phyloP scores from a whole-genome alignment of 1,140 invertebrate species.

The Leptonema lineaticorne region DNA sequence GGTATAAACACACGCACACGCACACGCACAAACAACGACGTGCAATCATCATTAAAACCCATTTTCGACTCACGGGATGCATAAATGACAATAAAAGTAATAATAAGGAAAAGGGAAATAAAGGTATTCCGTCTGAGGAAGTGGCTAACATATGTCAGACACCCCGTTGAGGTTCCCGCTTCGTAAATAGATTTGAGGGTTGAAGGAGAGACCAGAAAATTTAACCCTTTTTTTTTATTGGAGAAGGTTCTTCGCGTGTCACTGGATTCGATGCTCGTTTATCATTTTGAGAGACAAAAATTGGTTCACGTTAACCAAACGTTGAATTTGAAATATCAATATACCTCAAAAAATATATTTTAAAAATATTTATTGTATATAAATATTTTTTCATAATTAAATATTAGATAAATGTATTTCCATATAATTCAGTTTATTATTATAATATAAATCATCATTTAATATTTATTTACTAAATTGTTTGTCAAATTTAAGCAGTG shows the following conservation, averaged over 20 bases:
- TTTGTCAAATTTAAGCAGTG: too few species aligned
- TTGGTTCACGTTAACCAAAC: slow-evolving; percentile 9
- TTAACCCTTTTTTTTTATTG: slow-evolving; percentile 31
- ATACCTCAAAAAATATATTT: too few species aligned
- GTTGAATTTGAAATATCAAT: too few species aligned
- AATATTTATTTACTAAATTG: too few species aligned
- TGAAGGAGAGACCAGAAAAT: slow-evolving; percentile 14
- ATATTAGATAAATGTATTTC: too few species aligned
- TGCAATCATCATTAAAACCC: slow-evolving; percentile 30
- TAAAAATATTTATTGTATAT: too few species aligned
- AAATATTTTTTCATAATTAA: too few species aligned
- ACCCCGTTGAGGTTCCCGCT: neutral
- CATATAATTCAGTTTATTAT: too few species aligned
- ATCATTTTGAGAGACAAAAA: slow-evolving; percentile 16
- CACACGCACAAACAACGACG: too few species aligned
- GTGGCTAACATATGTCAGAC: slow-evolving; percentile 23
- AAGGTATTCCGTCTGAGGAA: slow-evolving; percentile 4
- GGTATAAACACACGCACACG: slow-evolving; percentile 8
- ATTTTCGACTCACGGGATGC: neutral
- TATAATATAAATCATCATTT: too few species aligned
- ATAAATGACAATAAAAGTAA: neutral
- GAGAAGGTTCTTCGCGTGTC: slow-evolving; percentile 24
- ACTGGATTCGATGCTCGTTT: slow-evolving; percentile 27
- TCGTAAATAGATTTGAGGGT: slow-evolving; percentile 12
- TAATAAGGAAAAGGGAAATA: neutral